Base-by-base conservation (phyloP, 1,140 invertebrate species). In the Leptopilina boulardi region DNA sequence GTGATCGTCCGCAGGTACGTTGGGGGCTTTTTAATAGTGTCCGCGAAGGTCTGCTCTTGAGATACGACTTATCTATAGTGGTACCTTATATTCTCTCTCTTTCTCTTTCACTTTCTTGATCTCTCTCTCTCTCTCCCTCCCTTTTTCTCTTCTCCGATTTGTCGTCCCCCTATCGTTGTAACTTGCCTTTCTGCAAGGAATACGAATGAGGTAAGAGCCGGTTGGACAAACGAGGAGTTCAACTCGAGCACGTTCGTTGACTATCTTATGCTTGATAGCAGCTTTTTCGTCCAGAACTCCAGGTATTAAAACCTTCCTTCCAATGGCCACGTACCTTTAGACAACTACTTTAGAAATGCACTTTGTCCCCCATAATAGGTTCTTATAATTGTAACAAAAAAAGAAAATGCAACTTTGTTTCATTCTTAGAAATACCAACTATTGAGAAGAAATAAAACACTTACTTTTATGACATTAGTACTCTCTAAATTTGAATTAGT, bases 21-120 rank as follows among this genome's bases (percentile, higher is more conserved):
- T 66, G 59, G 13, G 59, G 15, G 59, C 59, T 23, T 66, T 66
- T 66, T 30, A 66, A 66, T 66, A 66, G 59, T 30, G 23, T 41
- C 56, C 44, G 11, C 76, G 76, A 82, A 82, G 81, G 76, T 71
- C 81, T 79, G 41, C 66, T 80, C 13, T 75, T 47, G 75, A 80
- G 38, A 77, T 79, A 74, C 66, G 44, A 74, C 76, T 78, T 80
- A 78, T 82, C 78, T 72, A 72, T 51, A 59, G 26, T n/a, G 41
- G 66, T 79, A 51, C 21, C 21, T 76, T 71, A 44, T 9, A 41
- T 66, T 75, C 56, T 44, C 6, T 42, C 15, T 54, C 34, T 26
- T 15, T 56, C 23, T 56, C 26, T 11, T 59, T 66, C 38, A 42
- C 30, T 34, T 73, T 44, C 23, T 13, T 34, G 41, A 26, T 74